Evolutionary conservation across 1,140 invertebrate species (phyloP), one percentile per base, ranked within the genome.

Genomic region (Hermatobates lingyangjiaoensis): DNA sequence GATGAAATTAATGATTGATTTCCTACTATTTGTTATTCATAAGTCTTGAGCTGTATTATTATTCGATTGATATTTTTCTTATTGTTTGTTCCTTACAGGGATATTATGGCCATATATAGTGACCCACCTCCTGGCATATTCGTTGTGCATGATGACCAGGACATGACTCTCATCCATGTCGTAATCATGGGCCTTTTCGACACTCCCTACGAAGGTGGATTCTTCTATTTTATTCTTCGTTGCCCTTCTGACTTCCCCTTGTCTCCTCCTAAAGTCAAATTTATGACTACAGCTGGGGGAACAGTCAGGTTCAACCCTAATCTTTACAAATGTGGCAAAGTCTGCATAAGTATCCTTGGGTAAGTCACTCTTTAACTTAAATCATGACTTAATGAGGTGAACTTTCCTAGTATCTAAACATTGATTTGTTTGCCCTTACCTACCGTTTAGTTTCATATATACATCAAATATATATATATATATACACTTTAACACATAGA

Each of bases 171-270:
- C 18, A 61, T 79, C 45, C 71, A 79, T 65, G 74, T 75, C 2
- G 59, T 80, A 14, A 75, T 80, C 27, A 73, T 70, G 27, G 77
- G 77, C 21, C 71, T 75, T 7, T 73, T 73, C 62, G 75, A 76
- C 54, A 80, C 77, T 21, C 77, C 77, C 5, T 80, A 80, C 57
- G 74, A 78, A 59, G 76, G 77, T 25, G 75, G 75, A 47, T 76
- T 75, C 59, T 77, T 77, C 60, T 74, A 76, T 57, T 76, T 76
- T 57, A 55, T 74, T 24, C 64, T 77, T 3, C 63, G 71, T 2
- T 75, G 70, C 57, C 71, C 72, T 18, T 66, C 71, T 21, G 70
- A 76, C 59, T 76, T 75, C 54, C 72, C 72, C 0, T 64, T 73
- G 26, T 56, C 62, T 30, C 71, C 73, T n/a, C 77, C 77, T 3